Evolutionary conservation across 1,140 invertebrate genomes (phyloP), one percentile per base, ranked within the genome.

Genomic region (Gonioctena quinquepunctata): DNA sequence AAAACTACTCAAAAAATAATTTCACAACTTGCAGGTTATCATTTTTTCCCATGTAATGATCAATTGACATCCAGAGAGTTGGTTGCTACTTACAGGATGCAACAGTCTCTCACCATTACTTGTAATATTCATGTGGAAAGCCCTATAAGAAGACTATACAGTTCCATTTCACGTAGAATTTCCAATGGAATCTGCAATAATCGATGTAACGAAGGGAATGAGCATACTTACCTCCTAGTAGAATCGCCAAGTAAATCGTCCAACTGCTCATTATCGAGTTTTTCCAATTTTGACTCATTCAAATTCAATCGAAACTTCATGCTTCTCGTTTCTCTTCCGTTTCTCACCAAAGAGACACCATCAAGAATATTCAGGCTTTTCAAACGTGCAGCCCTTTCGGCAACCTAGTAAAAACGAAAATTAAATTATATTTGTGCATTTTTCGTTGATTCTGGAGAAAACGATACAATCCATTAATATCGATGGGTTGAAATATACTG

Each of bases 311-410:
- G 19, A 52, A 22, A 23, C 16, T 66, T 16, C 4, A 71, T 25
- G 60, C 26, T 70, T 57, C 56, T 77, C 2, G 42, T 69, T 52
- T 60, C 23, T 26, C 68, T 69, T 42, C 27, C 61, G 59, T 77
- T 69, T 8, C 63, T 79, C 4, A 89, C 84, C 28, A 90, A 74
- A 5, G 83, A 81, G 22, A 91, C 80, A 27, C 90, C 90, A 67
- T 90, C 88, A 7, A 89, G 73, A 23, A 92, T 80, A 19, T 87
- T 87, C n/a, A 92, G 84, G 13, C 83, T 83, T 62, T 89, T 87
- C 70, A 88, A 84, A 59, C 87, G 85, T 1, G 90, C 82, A 0
- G 89, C 89, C n/a, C 90, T 82, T 62, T 90, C 88, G 4, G 87
- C 78, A 4, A 90, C 81, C n/a, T n/a, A n/a, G n/a, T n/a, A n/a